Base-by-base conservation (phyloP, 2,113 vertebrate species). In the Paraplagusia blochii region DNA sequence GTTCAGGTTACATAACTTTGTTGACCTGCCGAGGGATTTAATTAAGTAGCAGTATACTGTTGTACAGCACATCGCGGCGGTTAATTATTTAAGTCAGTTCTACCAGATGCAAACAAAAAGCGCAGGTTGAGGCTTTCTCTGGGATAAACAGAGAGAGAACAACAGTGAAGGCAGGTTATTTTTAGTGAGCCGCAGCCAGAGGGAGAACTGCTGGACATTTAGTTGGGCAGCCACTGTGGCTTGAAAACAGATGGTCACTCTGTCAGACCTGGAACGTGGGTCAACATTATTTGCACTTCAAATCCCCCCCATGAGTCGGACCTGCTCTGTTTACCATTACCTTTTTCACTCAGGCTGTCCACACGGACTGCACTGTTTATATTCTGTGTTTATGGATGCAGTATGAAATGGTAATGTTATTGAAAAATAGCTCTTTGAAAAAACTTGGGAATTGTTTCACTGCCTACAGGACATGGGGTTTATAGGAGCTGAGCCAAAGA, bases 241-340 rank as follows among this genome's bases (percentile, higher is more conserved):
- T 69, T 58, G 67, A 73, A 53, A 82, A 80, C 85, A 88, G 84
- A 89, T 86, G 86, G 82, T 50, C 29, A 16, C 79, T 79, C 72
- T 55, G 73, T 79, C 63, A 75, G 81, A 72, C 44, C 63, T 81
- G 81, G 63, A 63, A 64, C 63, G 43, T 0, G 46, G 84, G 75
- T 87, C 77, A 79, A 63, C 47, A 16, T 61, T 72, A 86, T 86
- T 87, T 83, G 80, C 80, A 84, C 81, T 71, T 78, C 65, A 82
- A 74, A 74, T 74, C 78, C 69, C 58, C 22, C 22, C 63, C 68
- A 62, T 13, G 68, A 59, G 69, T 58, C 50, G 65, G 61, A 77
- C 65, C 49, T 36, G 13, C 69, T 66, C 63, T 61, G 82, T 67
- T 51, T 63, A 59, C 22, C 9, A 57, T 75, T 56, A 75, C 67